phyloP scores from a whole-genome alignment of 2,797 vertebrate genomes.

The Leucoraja ocellata region DNA sequence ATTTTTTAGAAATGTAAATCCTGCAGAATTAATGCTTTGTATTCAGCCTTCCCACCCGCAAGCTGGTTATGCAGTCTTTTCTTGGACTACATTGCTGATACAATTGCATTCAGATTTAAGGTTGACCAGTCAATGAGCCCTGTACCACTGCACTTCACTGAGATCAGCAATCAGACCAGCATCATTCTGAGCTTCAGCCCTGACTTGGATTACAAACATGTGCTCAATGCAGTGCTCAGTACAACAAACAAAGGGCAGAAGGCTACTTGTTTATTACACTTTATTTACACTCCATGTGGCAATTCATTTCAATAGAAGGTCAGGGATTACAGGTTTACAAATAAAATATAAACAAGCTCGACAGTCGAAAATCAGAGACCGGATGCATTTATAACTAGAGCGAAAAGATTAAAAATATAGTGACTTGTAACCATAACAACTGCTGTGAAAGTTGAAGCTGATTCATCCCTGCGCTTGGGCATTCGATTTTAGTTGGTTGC shows the following conservation, averaged over 20 bases:
- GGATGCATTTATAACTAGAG: not conserved
- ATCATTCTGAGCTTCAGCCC: not conserved
- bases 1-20: not conserved
- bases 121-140: not conserved
- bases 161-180: not conserved
- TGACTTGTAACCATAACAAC: slow-evolving; percentile 31
- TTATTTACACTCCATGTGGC: not conserved
- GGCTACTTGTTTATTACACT: not conserved
- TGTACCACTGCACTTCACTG: no score
- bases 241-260: not conserved
- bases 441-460: slow-evolving; percentile 13
- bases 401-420: slow-evolving; percentile 31
- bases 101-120: not conserved
- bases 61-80: not conserved
- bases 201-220: no score
- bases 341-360: not conserved
- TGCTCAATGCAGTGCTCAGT: not conserved
- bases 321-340: not conserved
- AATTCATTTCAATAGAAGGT: not conserved
- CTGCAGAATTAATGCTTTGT: not conserved
- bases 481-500: slow-evolving; percentile 28
- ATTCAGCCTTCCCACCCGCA: no score
- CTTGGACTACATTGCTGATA: not conserved
- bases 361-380: not conserved
- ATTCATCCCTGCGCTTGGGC: not conserved